Conservation (phyloP, 2,797 vertebrate genomes). For the Odontamblyopus rebecca region DNA sequence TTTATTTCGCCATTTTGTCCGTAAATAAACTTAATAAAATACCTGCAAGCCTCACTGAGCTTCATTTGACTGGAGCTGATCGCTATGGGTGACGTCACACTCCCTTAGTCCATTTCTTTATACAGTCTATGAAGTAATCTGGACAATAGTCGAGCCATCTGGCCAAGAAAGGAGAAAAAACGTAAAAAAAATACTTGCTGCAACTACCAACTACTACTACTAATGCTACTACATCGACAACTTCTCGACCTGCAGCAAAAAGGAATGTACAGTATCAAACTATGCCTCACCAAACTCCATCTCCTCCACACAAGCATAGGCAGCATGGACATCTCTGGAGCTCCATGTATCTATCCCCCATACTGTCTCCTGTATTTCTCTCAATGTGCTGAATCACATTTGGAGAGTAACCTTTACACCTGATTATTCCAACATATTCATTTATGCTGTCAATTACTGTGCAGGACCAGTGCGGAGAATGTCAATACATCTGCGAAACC, state of each 20-base stretch:
- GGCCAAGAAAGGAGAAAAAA: background rate
- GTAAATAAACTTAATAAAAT: no score
- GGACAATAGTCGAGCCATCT: no score
- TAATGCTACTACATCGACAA: background rate
- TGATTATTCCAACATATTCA: constrained; percentile 54
- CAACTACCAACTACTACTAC: background rate
- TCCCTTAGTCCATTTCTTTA: no score
- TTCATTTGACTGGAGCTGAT: no score
- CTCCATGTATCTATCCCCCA: background rate
- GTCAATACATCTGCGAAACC: constrained; percentile 15
- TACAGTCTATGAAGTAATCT: no score
- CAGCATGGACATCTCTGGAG: background rate
- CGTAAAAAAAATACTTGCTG: no score
- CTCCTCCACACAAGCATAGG: background rate
- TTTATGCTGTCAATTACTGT: constrained; percentile 58
- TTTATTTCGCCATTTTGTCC: no score
- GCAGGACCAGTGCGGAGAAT: constrained; percentile 34
- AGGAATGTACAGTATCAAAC: background rate
- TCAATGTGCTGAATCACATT: constrained; percentile 9
- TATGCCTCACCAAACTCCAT: no score
- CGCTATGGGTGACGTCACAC: no score
- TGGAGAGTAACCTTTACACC: constrained; percentile 36
- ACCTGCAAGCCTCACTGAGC: no score
- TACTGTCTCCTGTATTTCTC: constrained; percentile 20
- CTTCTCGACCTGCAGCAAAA: background rate